These are phyloP conservation scores for Tetragonula clypearis DNA, from an alignment of 1,140 invertebrate species.

Conservation along the genomic window DNA sequence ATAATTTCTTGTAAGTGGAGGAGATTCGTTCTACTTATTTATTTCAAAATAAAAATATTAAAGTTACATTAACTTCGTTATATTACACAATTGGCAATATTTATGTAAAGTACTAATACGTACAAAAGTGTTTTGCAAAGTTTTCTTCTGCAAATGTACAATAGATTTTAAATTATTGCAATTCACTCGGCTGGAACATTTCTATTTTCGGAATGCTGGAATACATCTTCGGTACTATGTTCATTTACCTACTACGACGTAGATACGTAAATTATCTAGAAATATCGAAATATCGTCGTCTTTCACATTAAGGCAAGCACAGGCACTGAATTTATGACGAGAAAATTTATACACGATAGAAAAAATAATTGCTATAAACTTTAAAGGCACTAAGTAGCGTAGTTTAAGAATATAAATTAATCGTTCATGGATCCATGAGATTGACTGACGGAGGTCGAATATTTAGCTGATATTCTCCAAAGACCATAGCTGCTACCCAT, in stretches of 20 bases:
- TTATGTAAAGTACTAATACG: constrained; percentile 27
- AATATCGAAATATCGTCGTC: constrained; percentile 7
- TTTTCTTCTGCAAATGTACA: constrained; percentile 2
- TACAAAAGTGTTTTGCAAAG: constrained; percentile 19
- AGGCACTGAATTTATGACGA: constrained; percentile 21
- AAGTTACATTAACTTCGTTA: background rate
- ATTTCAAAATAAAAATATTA: constrained; percentile 5
- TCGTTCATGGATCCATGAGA: constrained; percentile 74
- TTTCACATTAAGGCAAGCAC: constrained; percentile 25
- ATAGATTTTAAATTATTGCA: background rate
- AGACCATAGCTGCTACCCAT: constrained; percentile 89
- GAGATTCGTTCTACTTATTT: background rate
- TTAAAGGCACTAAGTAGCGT: background rate
- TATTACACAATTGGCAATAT: background rate
- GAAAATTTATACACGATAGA: constrained; percentile 20
- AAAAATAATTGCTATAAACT: constrained; percentile 13
- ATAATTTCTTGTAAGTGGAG: background rate
- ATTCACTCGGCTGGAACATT: background rate
- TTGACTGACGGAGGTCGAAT: constrained; percentile 75
- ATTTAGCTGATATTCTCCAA: constrained; percentile 84
- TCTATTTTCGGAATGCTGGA: constrained; percentile 1
- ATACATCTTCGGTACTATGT: background rate
- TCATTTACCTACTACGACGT: constrained; percentile 8
- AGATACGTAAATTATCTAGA: background rate
- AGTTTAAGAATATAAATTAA: constrained; percentile 20